A percentile compares a stretch with the other conserved stretches of the same genome.
Evolutionary conservation across 2,113 vertebrate genomes (phyloP).

Genomic region (Oplegnathus fasciatus): DNA sequence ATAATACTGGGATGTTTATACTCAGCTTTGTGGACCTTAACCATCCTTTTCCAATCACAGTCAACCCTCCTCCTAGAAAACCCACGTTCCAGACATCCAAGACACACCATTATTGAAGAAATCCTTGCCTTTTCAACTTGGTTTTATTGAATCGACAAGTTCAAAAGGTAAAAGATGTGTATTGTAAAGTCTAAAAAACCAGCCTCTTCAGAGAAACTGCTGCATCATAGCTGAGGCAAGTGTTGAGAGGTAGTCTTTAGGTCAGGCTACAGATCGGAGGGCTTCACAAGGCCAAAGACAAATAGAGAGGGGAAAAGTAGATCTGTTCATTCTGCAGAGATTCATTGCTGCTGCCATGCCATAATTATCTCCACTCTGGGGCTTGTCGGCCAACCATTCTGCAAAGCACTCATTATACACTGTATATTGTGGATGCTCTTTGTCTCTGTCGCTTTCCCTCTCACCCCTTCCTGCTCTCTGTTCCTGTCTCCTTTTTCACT

Average conservation of each 20-base stretch:
- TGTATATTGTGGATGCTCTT: constrained; percentile 34
- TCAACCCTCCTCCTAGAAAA: neutral
- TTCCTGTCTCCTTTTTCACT: neutral
- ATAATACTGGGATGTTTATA: neutral
- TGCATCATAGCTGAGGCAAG: neutral
- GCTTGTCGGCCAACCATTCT: constrained; percentile 48
- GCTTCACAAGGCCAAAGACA: constrained; percentile 43
- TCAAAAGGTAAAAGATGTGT: constrained; percentile 11
- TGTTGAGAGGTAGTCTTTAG: constrained; percentile 30
- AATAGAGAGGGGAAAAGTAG: constrained; percentile 46
- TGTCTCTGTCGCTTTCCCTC: constrained; percentile 47
- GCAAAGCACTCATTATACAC: constrained; percentile 65
- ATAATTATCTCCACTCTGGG: constrained; percentile 65
- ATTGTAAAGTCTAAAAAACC: constrained; percentile 15
- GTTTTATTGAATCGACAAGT: constrained; percentile 25
- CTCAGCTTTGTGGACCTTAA: neutral
- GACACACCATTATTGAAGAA: neutral
- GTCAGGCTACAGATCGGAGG: constrained; percentile 29
- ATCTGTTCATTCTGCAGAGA: constrained; percentile 59
- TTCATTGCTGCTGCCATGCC: constrained; percentile 58
- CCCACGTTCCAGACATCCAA: neutral
- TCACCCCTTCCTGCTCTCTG: constrained; percentile 23
- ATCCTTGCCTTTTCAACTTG: neutral
- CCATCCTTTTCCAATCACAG: neutral
- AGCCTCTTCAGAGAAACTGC: neutral